Percentiles rank a stretch among this genome's conserved stretches.
Evolutionary conservation across 1,140 invertebrate species (phyloP).

Genomic region (Chlorops oryzae): DNA sequence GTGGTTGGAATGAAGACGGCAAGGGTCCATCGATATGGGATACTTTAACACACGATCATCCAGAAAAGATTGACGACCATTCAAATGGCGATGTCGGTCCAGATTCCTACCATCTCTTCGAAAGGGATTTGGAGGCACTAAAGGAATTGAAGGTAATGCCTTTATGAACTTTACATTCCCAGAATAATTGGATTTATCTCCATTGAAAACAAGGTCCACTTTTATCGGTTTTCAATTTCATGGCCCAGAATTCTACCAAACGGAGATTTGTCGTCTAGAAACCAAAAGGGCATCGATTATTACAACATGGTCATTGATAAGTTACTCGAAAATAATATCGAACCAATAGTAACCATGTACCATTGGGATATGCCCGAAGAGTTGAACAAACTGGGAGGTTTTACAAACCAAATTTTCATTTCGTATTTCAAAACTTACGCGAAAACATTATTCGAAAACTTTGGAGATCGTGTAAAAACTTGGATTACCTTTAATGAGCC

Average conservation of each 20-base stretch:
- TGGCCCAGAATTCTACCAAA: conserved; percentile 55
- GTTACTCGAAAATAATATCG: conserved; percentile 51
- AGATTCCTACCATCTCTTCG: conserved; percentile 52
- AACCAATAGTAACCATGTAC: conserved; percentile 54
- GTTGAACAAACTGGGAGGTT: conserved; percentile 56
- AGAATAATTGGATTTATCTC: too few species aligned
- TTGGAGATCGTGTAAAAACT: conserved; percentile 48
- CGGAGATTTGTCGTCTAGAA: conserved; percentile 53
- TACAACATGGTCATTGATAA: conserved; percentile 59
- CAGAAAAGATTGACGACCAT: conserved; percentile 43
- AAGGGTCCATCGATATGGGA: conserved; percentile 58
- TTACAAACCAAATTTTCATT: conserved; percentile 50
- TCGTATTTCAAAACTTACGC: conserved; percentile 54
- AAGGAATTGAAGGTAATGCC: conserved; percentile 37
- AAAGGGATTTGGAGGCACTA: conserved; percentile 50
- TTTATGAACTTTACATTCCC: too few species aligned
- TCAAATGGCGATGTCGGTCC: conserved; percentile 51
- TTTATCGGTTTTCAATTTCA: conserved; percentile 53
- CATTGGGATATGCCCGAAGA: conserved; percentile 56
- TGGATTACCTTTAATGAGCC: conserved; percentile 52
- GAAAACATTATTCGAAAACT: conserved; percentile 48
- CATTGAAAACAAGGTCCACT: too few species aligned
- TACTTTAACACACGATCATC: conserved; percentile 49
- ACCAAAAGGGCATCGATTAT: conserved; percentile 54
- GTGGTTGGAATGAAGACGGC: conserved; percentile 56